These are phyloP conservation scores for Haliaeetus leucogaster DNA, from an alignment of 2,113 vertebrate genomes.

Conservation along the genomic window DNA sequence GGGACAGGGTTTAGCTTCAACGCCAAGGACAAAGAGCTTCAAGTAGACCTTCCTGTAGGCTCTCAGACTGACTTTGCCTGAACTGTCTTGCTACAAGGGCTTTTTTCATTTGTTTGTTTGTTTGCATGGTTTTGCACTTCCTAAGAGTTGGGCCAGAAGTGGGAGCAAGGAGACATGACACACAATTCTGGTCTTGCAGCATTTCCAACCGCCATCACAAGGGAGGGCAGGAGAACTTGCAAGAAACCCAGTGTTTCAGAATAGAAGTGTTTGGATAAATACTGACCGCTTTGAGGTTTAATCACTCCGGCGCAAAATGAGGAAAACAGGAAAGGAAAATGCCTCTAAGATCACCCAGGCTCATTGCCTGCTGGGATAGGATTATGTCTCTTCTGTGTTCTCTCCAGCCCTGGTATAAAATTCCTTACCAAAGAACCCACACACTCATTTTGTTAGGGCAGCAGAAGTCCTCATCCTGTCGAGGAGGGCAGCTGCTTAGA, in stretches of 20 bases:
- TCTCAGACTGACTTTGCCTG: neutral
- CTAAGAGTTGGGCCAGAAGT: neutral
- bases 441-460: neutral
- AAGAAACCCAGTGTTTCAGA: neutral
- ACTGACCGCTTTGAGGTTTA: neutral
- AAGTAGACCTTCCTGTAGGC: neutral
- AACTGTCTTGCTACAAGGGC: neutral
- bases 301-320: neutral
- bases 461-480: neutral
- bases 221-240: neutral
- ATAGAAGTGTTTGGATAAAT: neutral
- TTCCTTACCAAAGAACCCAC: neutral
- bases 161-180: neutral
- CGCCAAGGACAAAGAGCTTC: neutral
- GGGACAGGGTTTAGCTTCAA: neutral
- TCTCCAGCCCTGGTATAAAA: neutral
- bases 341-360: neutral
- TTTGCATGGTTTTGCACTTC: neutral
- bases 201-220: neutral
- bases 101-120: neutral
- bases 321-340: neutral
- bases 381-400: neutral
- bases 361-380: neutral
- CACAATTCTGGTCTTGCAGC: neutral
- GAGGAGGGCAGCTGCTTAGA: neutral